phyloP scores from a whole-genome alignment of 2,888 invertebrate species.

The Melanophora roralis region DNA sequence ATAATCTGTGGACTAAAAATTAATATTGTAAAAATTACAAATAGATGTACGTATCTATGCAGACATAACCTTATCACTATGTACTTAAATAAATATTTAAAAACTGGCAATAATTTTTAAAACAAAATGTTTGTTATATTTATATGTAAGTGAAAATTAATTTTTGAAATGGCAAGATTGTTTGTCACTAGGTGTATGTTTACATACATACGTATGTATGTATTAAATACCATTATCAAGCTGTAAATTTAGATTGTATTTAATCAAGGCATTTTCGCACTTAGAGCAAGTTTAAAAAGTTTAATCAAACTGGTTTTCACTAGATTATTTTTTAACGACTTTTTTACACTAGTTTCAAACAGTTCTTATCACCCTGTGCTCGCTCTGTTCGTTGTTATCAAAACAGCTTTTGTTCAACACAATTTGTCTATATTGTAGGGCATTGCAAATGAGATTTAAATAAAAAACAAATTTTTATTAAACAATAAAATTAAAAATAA shows the following conservation, averaged over 20 bases:
- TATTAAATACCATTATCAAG: not conserved
- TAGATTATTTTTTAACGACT: constrained; percentile 37
- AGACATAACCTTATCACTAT: too few species aligned
- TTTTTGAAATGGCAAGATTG: not conserved
- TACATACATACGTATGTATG: not conserved
- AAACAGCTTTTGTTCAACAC: constrained; percentile 23
- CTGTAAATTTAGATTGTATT: not conserved
- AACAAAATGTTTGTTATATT: too few species aligned
- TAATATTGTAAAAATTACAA: too few species aligned
- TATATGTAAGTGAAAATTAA: not conserved
- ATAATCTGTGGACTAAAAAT: too few species aligned
- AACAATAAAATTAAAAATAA: constrained; percentile 4
- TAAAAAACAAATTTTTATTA: not conserved
- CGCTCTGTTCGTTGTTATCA: constrained; percentile 36
- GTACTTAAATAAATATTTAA: too few species aligned
- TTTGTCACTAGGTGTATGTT: not conserved
- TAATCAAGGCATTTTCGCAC: not conserved
- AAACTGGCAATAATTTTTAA: too few species aligned
- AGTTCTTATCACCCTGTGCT: not conserved
- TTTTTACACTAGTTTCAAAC: constrained; percentile 29
- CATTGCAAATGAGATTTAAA: not conserved
- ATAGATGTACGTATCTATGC: too few species aligned
- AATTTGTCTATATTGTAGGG: constrained; percentile 38
- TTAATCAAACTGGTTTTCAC: constrained; percentile 45
- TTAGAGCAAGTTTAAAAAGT: constrained; percentile 15